These are phyloP conservation scores for Blastomussa wellsi DNA, from an alignment of 92 coral and sea anemone species.

Conservation along the genomic window DNA sequence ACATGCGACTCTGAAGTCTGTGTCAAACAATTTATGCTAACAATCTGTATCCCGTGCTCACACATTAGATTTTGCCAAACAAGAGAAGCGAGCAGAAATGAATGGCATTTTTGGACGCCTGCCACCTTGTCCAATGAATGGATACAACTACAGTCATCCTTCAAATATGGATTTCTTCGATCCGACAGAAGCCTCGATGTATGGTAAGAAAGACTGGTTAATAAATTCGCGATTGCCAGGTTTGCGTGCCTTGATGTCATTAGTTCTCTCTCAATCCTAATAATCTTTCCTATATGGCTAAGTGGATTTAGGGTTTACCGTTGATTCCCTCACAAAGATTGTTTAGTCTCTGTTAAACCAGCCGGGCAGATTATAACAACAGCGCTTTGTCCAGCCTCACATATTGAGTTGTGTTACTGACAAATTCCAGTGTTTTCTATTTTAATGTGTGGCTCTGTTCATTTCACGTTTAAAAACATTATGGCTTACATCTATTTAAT, in stretches of 20 bases:
- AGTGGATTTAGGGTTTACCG: constrained; percentile 32
- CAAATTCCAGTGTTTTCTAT: not conserved
- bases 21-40: constrained; percentile 28
- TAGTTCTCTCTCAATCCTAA: constrained; percentile 23
- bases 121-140: constrained; percentile 84
- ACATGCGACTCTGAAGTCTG: constrained; percentile 13
- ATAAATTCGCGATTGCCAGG: not conserved
- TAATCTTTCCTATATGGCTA: constrained; percentile 26
- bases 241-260: constrained; percentile 41
- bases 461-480: not conserved
- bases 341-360: constrained; percentile 13
- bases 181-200: constrained; percentile 58
- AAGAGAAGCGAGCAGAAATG: constrained; percentile 53
- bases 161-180: constrained; percentile 77
- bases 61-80: not conserved
- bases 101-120: constrained; percentile 88
- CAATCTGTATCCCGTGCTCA: constrained; percentile 6
- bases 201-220: constrained; percentile 23
- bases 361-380: not conserved
- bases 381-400: not conserved
- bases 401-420: not conserved
- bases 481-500: not conserved
- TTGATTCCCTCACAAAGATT: not conserved
- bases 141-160: constrained; percentile 72
- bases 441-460: not conserved